Conservation (phyloP, 2,888 invertebrate genomes). For the Liposcelis brunnea region DNA sequence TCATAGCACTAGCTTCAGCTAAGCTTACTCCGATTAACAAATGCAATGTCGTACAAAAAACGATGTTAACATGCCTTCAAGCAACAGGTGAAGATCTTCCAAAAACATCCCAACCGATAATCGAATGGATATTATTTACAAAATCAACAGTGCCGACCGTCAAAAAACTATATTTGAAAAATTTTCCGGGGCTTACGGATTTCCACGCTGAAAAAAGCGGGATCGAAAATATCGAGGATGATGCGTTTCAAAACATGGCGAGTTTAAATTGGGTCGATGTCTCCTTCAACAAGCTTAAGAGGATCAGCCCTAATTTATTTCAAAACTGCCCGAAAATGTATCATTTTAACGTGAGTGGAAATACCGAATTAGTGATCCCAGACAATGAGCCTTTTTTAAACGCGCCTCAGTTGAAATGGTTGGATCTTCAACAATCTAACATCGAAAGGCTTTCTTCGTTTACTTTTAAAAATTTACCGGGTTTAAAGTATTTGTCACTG, state of each 20-base stretch:
- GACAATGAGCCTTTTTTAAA: conserved; percentile 1
- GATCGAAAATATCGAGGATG: conserved; percentile 1
- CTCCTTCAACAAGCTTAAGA: not conserved
- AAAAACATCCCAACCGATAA: not conserved
- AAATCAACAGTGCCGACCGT: not conserved
- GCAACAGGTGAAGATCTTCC: conserved; percentile 4
- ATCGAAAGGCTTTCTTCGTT: not conserved
- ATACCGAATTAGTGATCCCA: conserved; percentile 1
- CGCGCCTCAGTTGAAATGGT: not conserved
- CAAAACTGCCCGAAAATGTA: not conserved
- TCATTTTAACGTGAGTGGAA: conserved; percentile 4
- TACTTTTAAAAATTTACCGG: not conserved
- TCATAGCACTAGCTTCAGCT: not conserved
- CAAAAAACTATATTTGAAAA: not conserved
- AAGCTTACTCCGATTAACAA: not conserved
- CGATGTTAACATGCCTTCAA: not conserved
- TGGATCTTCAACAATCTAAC: not conserved
- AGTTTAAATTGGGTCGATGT: not conserved
- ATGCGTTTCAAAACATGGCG: not conserved
- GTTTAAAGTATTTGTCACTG: not conserved
- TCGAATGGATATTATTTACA: not conserved
- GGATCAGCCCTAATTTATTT: not conserved
- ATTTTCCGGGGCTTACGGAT: not conserved
- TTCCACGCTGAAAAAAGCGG: conserved; percentile 1
- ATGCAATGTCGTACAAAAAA: not conserved